Evolutionary conservation across 2,113 vertebrate species (phyloP).

Genomic region (Hystrix cristata): DNA sequence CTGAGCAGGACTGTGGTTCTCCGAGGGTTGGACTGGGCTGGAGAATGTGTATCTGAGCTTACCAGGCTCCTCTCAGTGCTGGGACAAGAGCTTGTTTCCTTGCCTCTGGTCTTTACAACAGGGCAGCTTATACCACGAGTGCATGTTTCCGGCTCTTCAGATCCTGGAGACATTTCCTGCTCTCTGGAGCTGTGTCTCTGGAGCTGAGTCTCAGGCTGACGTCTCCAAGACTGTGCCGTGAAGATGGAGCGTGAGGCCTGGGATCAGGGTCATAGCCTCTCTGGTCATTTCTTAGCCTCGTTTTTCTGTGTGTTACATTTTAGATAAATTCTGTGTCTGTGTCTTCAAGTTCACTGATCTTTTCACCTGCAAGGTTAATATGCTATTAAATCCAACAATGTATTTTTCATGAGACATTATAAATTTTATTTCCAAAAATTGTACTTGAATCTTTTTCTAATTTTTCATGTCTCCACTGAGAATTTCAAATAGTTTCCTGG

Average conservation of each 20-base stretch:
- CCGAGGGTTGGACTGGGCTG: neutral
- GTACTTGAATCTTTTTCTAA: neutral
- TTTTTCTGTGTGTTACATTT: neutral
- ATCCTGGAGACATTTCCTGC: neutral
- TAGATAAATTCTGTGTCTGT: neutral
- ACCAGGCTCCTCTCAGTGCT: neutral
- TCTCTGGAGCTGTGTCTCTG: neutral
- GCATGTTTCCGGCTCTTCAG: neutral
- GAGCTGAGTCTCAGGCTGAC: neutral
- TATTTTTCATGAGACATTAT: neutral
- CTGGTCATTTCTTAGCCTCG: neutral
- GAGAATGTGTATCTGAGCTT: neutral
- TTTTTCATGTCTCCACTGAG: neutral
- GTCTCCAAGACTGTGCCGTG: neutral
- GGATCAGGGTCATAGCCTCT: neutral
- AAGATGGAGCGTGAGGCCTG: rapidly evolving
- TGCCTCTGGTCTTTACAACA: neutral
- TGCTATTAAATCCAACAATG: neutral
- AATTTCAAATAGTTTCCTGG: neutral
- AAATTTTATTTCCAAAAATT: neutral
- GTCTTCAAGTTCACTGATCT: neutral
- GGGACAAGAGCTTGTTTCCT: neutral
- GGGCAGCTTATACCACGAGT: neutral
- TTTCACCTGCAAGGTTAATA: neutral
- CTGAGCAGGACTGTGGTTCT: neutral